Conservation (phyloP, 2,888 invertebrate genomes). For the Diaprepes abbreviatus region DNA sequence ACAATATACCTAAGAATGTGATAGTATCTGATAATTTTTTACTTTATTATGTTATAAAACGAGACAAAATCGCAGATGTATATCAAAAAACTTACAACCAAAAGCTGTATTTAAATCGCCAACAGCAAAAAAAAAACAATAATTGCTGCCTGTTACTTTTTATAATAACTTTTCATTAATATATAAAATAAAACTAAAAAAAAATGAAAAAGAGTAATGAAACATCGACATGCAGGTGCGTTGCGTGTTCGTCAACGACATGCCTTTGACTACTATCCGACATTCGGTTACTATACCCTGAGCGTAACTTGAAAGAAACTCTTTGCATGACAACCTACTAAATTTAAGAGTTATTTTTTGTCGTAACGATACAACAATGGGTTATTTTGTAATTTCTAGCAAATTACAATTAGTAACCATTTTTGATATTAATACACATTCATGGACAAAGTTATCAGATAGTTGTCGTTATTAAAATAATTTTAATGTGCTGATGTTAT, state of each 20-base stretch:
- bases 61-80: background rate
- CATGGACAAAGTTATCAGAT: too few species aligned
- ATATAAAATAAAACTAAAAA: conserved; percentile 33
- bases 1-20: too few species aligned
- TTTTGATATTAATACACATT: too few species aligned
- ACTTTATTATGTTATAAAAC: too few species aligned
- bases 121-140: background rate
- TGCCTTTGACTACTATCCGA: conserved; percentile 47
- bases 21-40: too few species aligned
- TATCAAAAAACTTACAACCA: background rate
- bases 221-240: conserved; percentile 50
- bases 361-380: conserved; percentile 8
- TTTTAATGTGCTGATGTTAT: too few species aligned
- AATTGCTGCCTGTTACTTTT: conserved; percentile 15
- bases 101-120: conserved; percentile 1
- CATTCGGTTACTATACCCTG: conserved; percentile 42
- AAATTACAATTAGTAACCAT: too few species aligned
- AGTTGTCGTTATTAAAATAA: too few species aligned
- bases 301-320: conserved; percentile 23
- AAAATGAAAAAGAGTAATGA: conserved; percentile 32
- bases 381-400: too few species aligned
- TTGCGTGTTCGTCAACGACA: conserved; percentile 46
- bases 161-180: conserved; percentile 41
- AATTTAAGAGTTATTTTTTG: background rate
- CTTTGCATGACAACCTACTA: conserved; percentile 22